phyloP scores from a whole-genome alignment of 2,113 vertebrate species.

The Perca fluviatilis region DNA sequence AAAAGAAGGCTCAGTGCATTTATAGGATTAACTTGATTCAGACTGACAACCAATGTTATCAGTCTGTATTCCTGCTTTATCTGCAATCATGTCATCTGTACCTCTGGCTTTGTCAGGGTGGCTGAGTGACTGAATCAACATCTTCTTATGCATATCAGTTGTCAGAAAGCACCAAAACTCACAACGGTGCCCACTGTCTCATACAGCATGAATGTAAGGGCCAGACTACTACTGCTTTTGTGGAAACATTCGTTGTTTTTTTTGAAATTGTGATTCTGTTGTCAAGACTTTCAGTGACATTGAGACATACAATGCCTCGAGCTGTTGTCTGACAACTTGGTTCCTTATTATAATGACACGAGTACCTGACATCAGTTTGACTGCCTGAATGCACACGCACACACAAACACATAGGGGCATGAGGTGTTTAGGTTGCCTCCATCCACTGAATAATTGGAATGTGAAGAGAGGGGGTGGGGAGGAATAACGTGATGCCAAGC shows the following conservation, averaged over 20 bases:
- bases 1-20: conserved; percentile 35
- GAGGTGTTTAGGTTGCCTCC: conserved; percentile 48
- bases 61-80: conserved; percentile 50
- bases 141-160: conserved; percentile 59
- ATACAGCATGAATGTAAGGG: conserved; percentile 41
- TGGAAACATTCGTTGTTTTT: conserved; percentile 42
- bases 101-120: conserved; percentile 25
- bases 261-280: conserved; percentile 45
- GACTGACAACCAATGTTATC: conserved; percentile 47
- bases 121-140: conserved; percentile 51
- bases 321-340: conserved; percentile 49
- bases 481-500: conserved; percentile 45
- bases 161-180: conserved; percentile 40
- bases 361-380: conserved; percentile 55
- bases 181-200: conserved; percentile 18
- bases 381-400: conserved; percentile 30
- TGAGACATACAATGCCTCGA: conserved; percentile 46
- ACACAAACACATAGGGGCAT: background rate
- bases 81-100: conserved; percentile 46
- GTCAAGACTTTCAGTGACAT: conserved; percentile 27
- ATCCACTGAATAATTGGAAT: conserved; percentile 56
- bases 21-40: conserved; percentile 41
- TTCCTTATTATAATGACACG: conserved; percentile 32
- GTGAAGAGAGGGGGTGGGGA: conserved; percentile 2
- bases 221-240: conserved; percentile 33